Evolutionary conservation across 2,888 invertebrate genomes (phyloP), one percentile per base, ranked within the genome.

Genomic region (Stenolophus ochropezus): DNA sequence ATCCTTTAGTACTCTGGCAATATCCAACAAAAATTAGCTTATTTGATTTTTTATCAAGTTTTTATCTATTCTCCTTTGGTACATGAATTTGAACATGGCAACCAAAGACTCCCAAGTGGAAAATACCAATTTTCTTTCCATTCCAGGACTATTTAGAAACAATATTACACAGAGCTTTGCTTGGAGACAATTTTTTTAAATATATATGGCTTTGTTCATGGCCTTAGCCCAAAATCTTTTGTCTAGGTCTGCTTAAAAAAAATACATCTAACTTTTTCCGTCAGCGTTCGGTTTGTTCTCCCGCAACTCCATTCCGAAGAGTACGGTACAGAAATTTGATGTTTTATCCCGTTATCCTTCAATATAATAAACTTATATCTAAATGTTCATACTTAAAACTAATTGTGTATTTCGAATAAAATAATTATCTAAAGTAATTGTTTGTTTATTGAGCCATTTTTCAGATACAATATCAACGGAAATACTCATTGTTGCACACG

Each of bases 201-300:
- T n/a, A 27, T 53, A 56, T 25, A 56, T 25, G 6, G 76, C 53
- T 1, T 53, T 76, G 27, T 25, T 56, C n/a, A 76, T 51, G 14
- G 86, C 86, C 76, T 87, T 86, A 4, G 84, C 85, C 86, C 86
- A 87, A 49, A 85, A 83, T 18, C 21, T 47, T 11, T 83, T 75
- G 33, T 79, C 81, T 14, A 85, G 4, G 75, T 79, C 21, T 83
- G 71, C 20, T 69, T 27, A 25, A 69, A 69, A 1, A 69, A 5
- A 11, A 69, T 2, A 84, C 83, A 74, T 11, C 85, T 77, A 5
- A 85, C 85, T 14, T 76, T 81, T 21, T 86, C 85, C 16, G 85
- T 83, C 0, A 86, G 49, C 4, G 85, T 86, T 4, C 84, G 51
- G 33, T 86, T 86, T 18, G 83, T 25, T 49, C 86, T 42, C 76